These are phyloP conservation scores for Lasiurus borealis DNA, from an alignment of 2,113 vertebrate species.

Conservation along the genomic window DNA sequence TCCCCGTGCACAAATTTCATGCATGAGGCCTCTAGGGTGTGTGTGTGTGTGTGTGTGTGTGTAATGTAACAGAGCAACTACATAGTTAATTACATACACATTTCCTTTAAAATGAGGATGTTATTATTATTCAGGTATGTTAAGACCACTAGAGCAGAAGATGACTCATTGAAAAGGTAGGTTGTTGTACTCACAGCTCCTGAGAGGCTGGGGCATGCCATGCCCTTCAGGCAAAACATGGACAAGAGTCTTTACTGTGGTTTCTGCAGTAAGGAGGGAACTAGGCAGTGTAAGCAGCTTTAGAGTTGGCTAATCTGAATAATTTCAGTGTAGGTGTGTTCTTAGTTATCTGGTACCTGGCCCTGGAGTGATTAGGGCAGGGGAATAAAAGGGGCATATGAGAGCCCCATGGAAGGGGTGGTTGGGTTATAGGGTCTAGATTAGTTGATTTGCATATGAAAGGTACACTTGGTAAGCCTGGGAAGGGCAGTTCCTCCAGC, in stretches of 20 bases:
- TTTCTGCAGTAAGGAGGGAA: neutral
- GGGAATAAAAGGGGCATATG: neutral
- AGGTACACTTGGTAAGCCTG: neutral
- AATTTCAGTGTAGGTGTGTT: neutral
- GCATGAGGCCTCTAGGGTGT: no score
- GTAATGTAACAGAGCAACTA: neutral
- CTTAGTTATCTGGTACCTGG: neutral
- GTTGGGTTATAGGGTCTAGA: neutral
- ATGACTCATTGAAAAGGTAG: neutral
- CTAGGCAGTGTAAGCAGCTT: neutral
- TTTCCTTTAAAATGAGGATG: neutral
- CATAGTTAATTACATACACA: accelerated
- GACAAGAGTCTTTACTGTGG: no score
- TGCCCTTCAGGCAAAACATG: accelerated
- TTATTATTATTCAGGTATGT: neutral
- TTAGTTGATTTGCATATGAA: neutral
- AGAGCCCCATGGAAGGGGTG: neutral
- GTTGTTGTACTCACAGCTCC: neutral
- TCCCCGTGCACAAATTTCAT: no score
- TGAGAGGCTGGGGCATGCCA: neutral
- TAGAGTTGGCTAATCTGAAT: no score
- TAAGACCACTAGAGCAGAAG: neutral
- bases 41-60: neutral
- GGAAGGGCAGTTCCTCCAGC: neutral
- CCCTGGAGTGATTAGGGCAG: no score